Conservation (phyloP, 1,140 invertebrate genomes). For the Octopus sinensis region DNA sequence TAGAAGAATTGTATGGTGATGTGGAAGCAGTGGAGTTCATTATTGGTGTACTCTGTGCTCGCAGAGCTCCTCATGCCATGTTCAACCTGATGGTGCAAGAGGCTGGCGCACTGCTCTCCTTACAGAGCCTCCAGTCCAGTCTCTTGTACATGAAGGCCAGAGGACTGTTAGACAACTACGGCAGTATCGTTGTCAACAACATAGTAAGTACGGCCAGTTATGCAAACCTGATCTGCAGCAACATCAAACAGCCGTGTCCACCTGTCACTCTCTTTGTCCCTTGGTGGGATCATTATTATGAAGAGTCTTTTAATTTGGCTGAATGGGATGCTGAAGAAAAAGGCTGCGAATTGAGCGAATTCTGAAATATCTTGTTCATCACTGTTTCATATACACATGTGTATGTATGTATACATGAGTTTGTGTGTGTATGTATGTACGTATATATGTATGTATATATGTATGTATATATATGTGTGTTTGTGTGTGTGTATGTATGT, state of each 20-base stretch:
- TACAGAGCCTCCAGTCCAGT: background rate
- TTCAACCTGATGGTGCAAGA: background rate
- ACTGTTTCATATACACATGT: background rate
- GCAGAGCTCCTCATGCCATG: background rate
- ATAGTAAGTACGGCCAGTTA: background rate
- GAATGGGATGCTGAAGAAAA: background rate
- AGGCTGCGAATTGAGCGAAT: background rate
- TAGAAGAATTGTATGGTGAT: background rate
- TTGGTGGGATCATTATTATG: background rate
- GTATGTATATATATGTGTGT: background rate
- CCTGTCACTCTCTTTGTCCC: background rate
- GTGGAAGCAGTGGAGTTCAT: background rate
- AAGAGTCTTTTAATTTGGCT: background rate
- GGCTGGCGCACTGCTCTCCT: background rate
- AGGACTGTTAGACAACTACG: background rate
- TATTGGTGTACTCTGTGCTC: background rate
- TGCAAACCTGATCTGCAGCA: background rate
- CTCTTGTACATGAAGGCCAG: background rate
- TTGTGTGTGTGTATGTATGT: background rate
- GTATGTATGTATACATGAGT: background rate
- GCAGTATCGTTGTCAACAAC: background rate
- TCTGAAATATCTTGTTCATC: background rate
- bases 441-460: background rate
- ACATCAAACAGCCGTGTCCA: background rate
- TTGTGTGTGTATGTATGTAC: background rate